Base-by-base conservation (phyloP, 2,888 invertebrate species). In the Epirrhoe tristata region DNA sequence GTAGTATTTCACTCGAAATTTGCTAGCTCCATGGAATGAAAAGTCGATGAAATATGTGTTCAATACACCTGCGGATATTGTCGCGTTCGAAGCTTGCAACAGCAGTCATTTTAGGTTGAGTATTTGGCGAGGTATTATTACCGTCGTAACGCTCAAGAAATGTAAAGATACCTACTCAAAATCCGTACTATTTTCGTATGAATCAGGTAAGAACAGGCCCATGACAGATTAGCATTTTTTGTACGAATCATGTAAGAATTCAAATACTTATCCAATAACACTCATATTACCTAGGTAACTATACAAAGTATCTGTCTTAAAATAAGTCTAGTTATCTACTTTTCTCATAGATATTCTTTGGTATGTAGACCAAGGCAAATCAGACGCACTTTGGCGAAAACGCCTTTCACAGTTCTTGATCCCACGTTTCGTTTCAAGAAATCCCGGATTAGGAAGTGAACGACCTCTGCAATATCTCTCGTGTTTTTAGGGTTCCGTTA, bases 1-100 rank as follows among this genome's bases (percentile, higher is more conserved):
- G 83, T 82, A 75, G 75, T 77, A 79, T 78, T 76, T 80, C 70
- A 77, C 77, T 75, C 77, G 46, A 69, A 71, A 62, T 70, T 71
- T 57, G 54, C 63, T 43, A 53, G 66, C 67, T 69, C 64, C 57
- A 46, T 50, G 46, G 66, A 69, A 69, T 71, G 65, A 70, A 72
- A 69, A 69, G 54, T 69, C 59, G 53, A 63, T 67, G 62, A 64
- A 62, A 61, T 68, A 61, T 43, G 57, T 61, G 61, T 58, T 65
- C 58, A 68, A 68, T 65, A 64, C 61, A 61, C 64, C 64, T 68
- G 59, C 51, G 10, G 7, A 48, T 56, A 59, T 34, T n/a, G 43
- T 39, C 36, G 3, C 34, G 7, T 46, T 64, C 48, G 31, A 6
- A 24, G 48, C 54, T 43, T 65, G 51, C 32, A 43, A 36, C 65